Evolutionary conservation across 2,113 vertebrate genomes (phyloP), one percentile per base, ranked within the genome.

Genomic region (Paramisgurnus dabryanus): DNA sequence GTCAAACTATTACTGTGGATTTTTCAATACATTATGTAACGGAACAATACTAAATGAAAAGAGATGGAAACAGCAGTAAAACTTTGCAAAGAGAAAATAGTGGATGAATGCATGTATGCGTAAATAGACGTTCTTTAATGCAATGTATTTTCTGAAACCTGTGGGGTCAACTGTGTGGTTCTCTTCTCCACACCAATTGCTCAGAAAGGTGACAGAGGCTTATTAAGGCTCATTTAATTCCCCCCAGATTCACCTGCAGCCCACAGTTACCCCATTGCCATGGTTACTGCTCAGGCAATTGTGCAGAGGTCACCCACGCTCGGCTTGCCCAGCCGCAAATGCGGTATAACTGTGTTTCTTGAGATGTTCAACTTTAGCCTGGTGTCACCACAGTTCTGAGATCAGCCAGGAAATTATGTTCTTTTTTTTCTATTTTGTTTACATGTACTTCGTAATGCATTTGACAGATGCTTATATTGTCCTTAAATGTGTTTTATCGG

Each of bases 251-350:
- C 47, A 76, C 61, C 17, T 66, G 47, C 63, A 66, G 34, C 74
- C 47, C 17, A 1, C 3, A 1, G 18, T 41, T 27, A 77, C 40
- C 22, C 57, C 22, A 76, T 76, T 41, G 15, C 43, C 73, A 76
- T 64, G 60, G 61, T 45, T 66, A 77, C 63, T 7, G 9, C 15
- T 66, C 17, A 66, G 45, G 12, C 17, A 66, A 77, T n/a, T 66
- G 74, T 53, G 74, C 47, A 18, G 34, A 77, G 61, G 47, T 77
- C 63, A 76, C 10, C 63, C 61, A 50, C 17, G 10, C 7, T 66
- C 53, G 60, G 34, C 27, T 77, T 3, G 27, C 12, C 8, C 41
- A 73, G 34, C 41, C 6, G 40, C 39, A 45, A 75, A 61, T 41
- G 64, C 43, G 22, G 53, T 18, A 22, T 63, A 75, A 40, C 39